A percentile compares a stretch with the other conserved stretches of the same genome.
Evolutionary conservation across 1,140 invertebrate species (phyloP).

Genomic region (Oedothorax gibbosus): DNA sequence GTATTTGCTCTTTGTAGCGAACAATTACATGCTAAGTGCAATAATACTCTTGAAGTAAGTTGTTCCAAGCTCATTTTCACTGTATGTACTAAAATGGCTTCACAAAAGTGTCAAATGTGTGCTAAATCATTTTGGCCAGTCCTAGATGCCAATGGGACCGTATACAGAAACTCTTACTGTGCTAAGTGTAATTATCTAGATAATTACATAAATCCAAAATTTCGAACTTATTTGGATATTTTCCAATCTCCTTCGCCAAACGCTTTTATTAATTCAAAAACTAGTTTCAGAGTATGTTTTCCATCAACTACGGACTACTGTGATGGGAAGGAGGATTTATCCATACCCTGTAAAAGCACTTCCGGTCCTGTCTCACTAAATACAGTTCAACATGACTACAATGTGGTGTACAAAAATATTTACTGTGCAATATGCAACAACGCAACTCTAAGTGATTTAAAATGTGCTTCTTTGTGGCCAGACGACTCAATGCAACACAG

Average conservation of each 20-base stretch:
- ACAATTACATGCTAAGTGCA: background rate
- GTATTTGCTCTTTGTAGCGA: background rate
- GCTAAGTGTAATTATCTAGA: conserved; percentile 45
- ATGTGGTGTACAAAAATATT: conserved; percentile 54
- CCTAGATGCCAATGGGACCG: background rate
- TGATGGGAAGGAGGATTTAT: background rate
- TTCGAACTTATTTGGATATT: background rate
- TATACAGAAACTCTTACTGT: conserved; percentile 53
- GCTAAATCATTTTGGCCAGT: conserved; percentile 18
- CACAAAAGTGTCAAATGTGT: conserved; percentile 7
- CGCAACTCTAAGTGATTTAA: conserved; percentile 2
- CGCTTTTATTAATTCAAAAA: background rate
- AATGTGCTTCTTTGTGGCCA: conserved; percentile 9
- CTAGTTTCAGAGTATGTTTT: conserved; percentile 2
- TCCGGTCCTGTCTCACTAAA: conserved; percentile 1
- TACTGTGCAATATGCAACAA: conserved; percentile 56
- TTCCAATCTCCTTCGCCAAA: background rate
- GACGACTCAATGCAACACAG: background rate
- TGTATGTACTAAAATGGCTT: background rate
- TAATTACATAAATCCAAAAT: background rate
- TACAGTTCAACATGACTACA: background rate
- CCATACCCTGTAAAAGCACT: background rate
- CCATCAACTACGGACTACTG: background rate
- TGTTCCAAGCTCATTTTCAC: conserved; percentile 4
- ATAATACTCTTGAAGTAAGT: conserved; percentile 2